phyloP scores from a whole-genome alignment of 2,797 vertebrate genomes.

The Pseudochirops cupreus region DNA sequence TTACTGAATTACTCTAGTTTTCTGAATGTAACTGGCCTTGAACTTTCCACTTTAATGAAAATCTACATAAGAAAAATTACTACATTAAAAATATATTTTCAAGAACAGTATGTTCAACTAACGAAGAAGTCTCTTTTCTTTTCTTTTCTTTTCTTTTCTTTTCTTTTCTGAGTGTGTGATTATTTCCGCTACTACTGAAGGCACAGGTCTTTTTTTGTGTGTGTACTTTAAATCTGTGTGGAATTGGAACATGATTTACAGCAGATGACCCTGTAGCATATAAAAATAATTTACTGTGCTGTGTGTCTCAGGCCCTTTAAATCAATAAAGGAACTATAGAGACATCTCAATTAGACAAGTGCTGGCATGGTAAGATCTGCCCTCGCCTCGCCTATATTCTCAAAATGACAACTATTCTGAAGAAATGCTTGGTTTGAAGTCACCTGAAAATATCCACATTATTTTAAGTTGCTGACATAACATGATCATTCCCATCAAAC shows the following conservation, averaged over 20 bases:
- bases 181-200: conserved; percentile 65
- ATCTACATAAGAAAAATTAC: conserved; percentile 47
- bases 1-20: conserved; percentile 37
- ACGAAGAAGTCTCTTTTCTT: conserved; percentile 24
- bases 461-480: conserved; percentile 42
- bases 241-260: conserved; percentile 59
- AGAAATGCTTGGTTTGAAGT: conserved; percentile 16
- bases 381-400: conserved; percentile 31
- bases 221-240: conserved; percentile 44
- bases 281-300: conserved; percentile 69
- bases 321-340: conserved; percentile 57
- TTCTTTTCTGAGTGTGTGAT: conserved; percentile 58
- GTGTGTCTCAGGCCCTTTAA: conserved; percentile 20
- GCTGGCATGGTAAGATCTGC: conserved; percentile 17
- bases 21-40: conserved; percentile 59
- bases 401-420: conserved; percentile 47
- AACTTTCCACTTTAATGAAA: conserved; percentile 51
- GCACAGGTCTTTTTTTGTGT: background rate
- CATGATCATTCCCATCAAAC: conserved; percentile 15
- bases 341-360: conserved; percentile 49
- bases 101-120: conserved; percentile 61
- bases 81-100: conserved; percentile 18
- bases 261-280: conserved; percentile 46
- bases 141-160: conserved; percentile 36
- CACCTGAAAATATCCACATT: conserved; percentile 10